These are phyloP conservation scores for Melieria crassipennis DNA, from an alignment of 2,888 invertebrate genomes.

Conservation along the genomic window DNA sequence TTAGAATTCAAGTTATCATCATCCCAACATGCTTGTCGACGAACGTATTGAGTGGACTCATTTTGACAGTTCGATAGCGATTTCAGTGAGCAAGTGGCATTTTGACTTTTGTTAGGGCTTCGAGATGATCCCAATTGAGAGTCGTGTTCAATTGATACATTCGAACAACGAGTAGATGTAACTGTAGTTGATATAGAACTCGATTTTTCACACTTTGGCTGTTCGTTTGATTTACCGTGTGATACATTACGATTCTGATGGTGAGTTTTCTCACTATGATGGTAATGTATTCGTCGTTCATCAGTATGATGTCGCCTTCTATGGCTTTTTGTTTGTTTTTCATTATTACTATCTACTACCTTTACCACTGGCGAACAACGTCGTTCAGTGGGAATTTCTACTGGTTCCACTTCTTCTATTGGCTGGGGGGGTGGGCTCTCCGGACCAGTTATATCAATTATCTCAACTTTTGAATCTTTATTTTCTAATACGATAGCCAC, in stretches of 20 bases:
- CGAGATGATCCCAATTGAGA: background rate
- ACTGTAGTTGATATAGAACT: background rate
- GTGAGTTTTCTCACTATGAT: constrained; percentile 11
- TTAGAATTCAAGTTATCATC: background rate
- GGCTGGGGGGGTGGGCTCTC: constrained; percentile 50
- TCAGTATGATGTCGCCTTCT: too few relatives aligned
- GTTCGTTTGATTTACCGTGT: background rate
- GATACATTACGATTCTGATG: background rate
- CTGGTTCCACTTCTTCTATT: constrained; percentile 41
- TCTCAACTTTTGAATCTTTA: constrained; percentile 23
- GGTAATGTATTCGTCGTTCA: background rate
- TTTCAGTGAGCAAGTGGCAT: background rate
- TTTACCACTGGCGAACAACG: constrained; percentile 41
- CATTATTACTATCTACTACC: too few relatives aligned
- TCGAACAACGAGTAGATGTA: background rate
- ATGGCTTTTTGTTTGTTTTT: too few relatives aligned
- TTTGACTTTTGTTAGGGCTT: constrained; percentile 7
- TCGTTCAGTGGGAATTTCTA: constrained; percentile 52
- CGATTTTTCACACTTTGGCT: background rate
- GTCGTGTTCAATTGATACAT: background rate
- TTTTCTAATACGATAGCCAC: constrained; percentile 20
- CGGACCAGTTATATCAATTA: constrained; percentile 46
- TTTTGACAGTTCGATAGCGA: too few relatives aligned
- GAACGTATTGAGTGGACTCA: too few relatives aligned
- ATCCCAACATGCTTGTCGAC: too few relatives aligned